phyloP scores from a whole-genome alignment of 92 coral and sea anemone genomes.

The Paragorgia papillata region DNA sequence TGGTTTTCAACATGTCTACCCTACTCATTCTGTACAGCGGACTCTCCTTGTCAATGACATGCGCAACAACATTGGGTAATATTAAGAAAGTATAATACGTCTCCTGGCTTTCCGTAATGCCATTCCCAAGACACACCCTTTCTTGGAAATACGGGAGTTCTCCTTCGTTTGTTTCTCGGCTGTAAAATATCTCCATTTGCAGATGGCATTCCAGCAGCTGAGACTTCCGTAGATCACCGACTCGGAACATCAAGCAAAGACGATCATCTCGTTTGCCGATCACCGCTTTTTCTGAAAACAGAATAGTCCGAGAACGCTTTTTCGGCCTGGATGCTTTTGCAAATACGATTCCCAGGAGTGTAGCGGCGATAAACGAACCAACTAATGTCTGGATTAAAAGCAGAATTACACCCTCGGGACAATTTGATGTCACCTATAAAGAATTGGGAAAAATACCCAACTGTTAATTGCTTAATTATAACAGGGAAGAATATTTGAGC shows the following conservation, averaged over 20 bases:
- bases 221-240: constrained; percentile 80
- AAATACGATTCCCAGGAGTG: constrained; percentile 85
- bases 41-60: constrained; percentile 87
- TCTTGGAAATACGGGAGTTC: constrained; percentile 75
- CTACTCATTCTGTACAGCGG: constrained; percentile 90
- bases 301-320: constrained; percentile 80
- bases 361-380: constrained; percentile 65
- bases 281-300: constrained; percentile 86
- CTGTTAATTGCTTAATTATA: too few relatives aligned
- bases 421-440: constrained; percentile 75
- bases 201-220: constrained; percentile 48
- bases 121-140: constrained; percentile 72
- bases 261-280: constrained; percentile 85
- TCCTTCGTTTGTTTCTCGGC: constrained; percentile 64
- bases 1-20: constrained; percentile 65
- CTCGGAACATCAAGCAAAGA: constrained; percentile 90
- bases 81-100: constrained; percentile 76
- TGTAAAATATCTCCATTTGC: constrained; percentile 38
- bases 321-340: constrained; percentile 93
- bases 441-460: constrained; percentile 77
- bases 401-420: constrained; percentile 84
- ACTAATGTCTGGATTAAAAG: constrained; percentile 74
- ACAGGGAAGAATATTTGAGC: too few relatives aligned
- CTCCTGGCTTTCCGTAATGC: constrained; percentile 64
- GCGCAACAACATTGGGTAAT: constrained; percentile 85